Evolutionary conservation across 2,888 invertebrate species (phyloP), one percentile per base, ranked within the genome.

Genomic region (Callimorpha dominula): DNA sequence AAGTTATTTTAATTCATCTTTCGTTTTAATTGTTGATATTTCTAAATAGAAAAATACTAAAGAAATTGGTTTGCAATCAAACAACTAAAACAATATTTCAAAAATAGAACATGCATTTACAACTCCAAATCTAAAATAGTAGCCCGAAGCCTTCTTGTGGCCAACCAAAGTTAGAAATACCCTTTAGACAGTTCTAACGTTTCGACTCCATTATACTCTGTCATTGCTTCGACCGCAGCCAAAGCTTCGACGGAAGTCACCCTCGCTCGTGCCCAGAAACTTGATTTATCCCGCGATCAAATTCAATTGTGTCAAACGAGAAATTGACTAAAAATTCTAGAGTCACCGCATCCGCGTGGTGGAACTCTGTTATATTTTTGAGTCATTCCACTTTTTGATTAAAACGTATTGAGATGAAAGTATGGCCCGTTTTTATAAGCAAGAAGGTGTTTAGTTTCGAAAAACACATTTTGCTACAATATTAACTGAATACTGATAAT

Each of bases 261-360:
- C 86, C 86, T 77, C 89, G 89, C 82, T 90, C 93, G 94, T 93
- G 94, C 92, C 82, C 90, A 88, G 93, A 92, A 94, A 94, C 90
- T 88, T 90, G 93, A 94, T 94, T 94, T 91, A 89, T 90, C 87
- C 87, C 88, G 86, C 89, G 93, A 92, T 92, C 92, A 93, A 94
- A 94, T 94, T 94, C 93, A 94, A 94, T 94, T 93, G 93, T 90
- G 91, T 89, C 92, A 89, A 91, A 90, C 88, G 91, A 90, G 92
- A 92, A 93, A 94, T 92, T 91, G 93, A 91, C 93, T 93, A 92
- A 94, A 94, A 94, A 94, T 93, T 94, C 92, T 85, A 87, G 85
- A 82, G 90, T 88, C 90, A 89, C 87, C 82, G 78, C 77, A 78
- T 82, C 84, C 85, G 85, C 85, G 85, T 85, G 76, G 85, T 17